Percentiles rank a stretch among this genome's conserved stretches.
Evolutionary conservation across 64 coral and sea anemone species (phyloP).

Genomic region (Dendronephthya gigantea): DNA sequence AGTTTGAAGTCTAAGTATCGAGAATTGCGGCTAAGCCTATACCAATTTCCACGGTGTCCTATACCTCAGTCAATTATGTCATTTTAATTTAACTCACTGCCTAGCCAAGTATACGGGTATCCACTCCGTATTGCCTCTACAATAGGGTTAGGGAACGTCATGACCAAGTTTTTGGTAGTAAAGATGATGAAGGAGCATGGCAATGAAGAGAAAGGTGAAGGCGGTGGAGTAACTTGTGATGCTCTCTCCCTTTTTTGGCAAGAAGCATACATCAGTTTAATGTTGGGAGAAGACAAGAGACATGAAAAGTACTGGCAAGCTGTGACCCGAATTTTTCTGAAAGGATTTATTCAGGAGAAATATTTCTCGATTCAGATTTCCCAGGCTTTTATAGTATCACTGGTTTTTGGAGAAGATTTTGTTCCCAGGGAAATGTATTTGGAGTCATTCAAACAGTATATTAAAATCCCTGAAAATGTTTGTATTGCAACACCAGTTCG

Average conservation of each 20-base stretch:
- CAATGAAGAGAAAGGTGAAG: constrained; percentile 36
- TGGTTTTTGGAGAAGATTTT: constrained; percentile 17
- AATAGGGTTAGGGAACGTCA: too few relatives aligned
- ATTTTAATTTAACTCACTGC: too few relatives aligned
- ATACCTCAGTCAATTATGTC: too few relatives aligned
- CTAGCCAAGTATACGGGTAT: too few relatives aligned
- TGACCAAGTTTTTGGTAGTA: background rate
- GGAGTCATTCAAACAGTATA: background rate
- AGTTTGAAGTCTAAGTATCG: too few relatives aligned
- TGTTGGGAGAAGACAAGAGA: constrained; percentile 34
- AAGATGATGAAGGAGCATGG: background rate
- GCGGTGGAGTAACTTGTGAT: constrained; percentile 29
- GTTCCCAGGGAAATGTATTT: background rate
- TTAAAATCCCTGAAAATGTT: background rate
- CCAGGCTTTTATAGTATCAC: constrained; percentile 5
- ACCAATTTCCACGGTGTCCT: too few relatives aligned
- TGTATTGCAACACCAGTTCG: background rate
- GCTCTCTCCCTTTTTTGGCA: constrained; percentile 40
- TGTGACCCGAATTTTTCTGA: constrained; percentile 26
- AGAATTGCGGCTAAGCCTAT: too few relatives aligned
- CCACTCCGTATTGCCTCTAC: too few relatives aligned
- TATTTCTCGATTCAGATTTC: constrained; percentile 24
- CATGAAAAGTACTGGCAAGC: constrained; percentile 47
- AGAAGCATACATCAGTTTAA: constrained; percentile 13
- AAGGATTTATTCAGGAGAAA: constrained; percentile 21